Percentiles rank a stretch among this genome's conserved stretches.
phyloP scores from a whole-genome alignment of 2,888 invertebrate species.

The Campaea margaritaria region DNA sequence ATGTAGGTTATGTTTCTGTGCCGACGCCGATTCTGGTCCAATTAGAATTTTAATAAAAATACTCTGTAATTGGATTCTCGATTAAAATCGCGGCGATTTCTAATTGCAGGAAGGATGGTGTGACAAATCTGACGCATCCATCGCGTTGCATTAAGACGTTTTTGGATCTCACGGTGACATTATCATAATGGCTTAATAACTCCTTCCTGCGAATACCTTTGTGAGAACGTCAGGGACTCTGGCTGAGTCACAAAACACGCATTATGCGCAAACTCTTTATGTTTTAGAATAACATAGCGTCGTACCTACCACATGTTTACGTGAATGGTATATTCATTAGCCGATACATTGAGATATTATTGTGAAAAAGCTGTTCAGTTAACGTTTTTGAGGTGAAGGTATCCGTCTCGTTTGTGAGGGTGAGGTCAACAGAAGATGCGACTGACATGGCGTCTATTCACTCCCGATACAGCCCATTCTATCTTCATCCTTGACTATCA shows the following conservation, averaged over 20 bases:
- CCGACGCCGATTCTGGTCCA: conserved; percentile 71
- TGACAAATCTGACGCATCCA: conserved; percentile 59
- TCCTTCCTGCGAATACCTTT: conserved; percentile 76
- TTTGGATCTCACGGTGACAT: conserved; percentile 73
- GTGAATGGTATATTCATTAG: conserved; percentile 57
- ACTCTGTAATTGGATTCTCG: conserved; percentile 63
- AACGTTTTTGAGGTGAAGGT: conserved; percentile 61
- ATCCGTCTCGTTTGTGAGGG: conserved; percentile 39
- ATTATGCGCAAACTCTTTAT: conserved; percentile 67
- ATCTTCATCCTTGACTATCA: conserved; percentile 59
- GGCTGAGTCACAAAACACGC: conserved; percentile 67
- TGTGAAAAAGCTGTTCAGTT: conserved; percentile 53
- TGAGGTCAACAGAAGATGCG: conserved; percentile 54
- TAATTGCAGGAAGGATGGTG: conserved; percentile 60
- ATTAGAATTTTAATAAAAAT: conserved; percentile 64
- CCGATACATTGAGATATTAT: conserved; percentile 51
- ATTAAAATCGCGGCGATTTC: conserved; percentile 53
- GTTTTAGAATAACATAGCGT: conserved; percentile 50
- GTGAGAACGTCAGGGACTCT: conserved; percentile 70
- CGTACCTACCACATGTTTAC: conserved; percentile 43
- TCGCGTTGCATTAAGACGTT: conserved; percentile 49
- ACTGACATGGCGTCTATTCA: conserved; percentile 43
- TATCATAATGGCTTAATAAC: conserved; percentile 73
- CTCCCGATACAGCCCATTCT: conserved; percentile 46
- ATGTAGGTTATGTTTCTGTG: conserved; percentile 82